These are phyloP conservation scores for Calyptomena viridis DNA, from an alignment of 2,113 vertebrate genomes.

Conservation along the genomic window DNA sequence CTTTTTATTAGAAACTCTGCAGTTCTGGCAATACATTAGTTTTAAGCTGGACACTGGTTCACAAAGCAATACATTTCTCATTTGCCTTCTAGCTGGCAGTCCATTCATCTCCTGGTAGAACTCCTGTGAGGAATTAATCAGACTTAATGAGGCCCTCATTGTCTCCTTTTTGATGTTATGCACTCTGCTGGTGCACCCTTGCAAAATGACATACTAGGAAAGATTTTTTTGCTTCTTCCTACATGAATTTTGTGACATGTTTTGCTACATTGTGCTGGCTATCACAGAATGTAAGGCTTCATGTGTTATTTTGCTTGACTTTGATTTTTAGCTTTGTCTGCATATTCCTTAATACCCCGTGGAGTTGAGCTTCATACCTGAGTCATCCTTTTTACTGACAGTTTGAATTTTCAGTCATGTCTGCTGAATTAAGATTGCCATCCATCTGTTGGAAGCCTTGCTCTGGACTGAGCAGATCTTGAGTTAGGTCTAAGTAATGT, in stretches of 20 bases:
- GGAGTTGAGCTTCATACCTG: background rate
- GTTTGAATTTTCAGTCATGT: background rate
- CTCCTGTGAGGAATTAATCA: constrained; percentile 12
- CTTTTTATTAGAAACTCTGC: background rate
- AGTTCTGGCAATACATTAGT: background rate
- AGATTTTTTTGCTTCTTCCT: background rate
- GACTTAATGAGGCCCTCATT: background rate
- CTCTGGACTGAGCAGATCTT: background rate
- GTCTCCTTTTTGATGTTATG: background rate
- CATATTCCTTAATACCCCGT: background rate
- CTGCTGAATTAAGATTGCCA: background rate
- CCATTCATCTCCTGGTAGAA: background rate
- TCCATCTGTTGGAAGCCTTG: background rate
- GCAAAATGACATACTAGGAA: background rate
- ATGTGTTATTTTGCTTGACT: background rate
- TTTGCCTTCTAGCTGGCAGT: constrained; percentile 1
- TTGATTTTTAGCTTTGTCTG: background rate
- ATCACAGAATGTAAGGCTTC: background rate
- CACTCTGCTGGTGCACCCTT: background rate
- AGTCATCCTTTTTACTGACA: background rate
- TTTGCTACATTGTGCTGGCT: background rate
- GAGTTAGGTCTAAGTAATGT: background rate
- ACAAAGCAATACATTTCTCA: background rate
- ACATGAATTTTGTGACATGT: background rate
- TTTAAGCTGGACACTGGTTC: background rate